Evolutionary conservation across 1,140 invertebrate species (phyloP), one percentile per base, ranked within the genome.

Genomic region (Lordiphosa stackelbergi): DNA sequence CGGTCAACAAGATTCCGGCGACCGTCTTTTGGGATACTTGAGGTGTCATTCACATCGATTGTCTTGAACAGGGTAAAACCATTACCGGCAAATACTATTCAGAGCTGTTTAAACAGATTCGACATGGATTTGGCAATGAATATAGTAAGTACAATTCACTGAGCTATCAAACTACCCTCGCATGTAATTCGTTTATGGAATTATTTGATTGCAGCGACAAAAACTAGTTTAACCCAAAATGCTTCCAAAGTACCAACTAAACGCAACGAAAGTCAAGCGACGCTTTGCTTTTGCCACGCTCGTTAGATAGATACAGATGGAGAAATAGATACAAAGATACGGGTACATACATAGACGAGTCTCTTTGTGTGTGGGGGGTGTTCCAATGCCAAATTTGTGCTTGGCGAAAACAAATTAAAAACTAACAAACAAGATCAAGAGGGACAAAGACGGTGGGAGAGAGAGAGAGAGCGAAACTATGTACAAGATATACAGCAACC

Each of bases 191-290:
- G 35, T 51, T 28, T 45, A 45, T 45, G 5, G 42, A 22, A 22
- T 48, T 38, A n/a, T 36, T 38, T 37, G 35, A 31, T 38, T 60
- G 51, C 57, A 53, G 36, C 52, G 53, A 40, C 53, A 52, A 63
- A 71, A 63, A 51, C 54, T 53, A 53, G 62, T 60, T 58, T 53
- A 40, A 19, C n/a, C 48, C 37, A 54, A 49, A 52, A 19, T 9
- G 10, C 36, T 57, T 10, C 35, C 51, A 56, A 56, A 36, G 11
- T 24, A 19, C 56, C 53, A 61, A 62, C 48, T 38, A 43, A 53
- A 66, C 71, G 56, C 70, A 65, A 65, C 60, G 70, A 74, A 74
- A 74, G 56, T 60, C 53, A 58, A 74, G 53, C 56, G 60, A 56
- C 53, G 71, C 65, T 73, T 72, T 65, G 66, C 66, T 48, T 69